Evolutionary conservation across 2,113 vertebrate genomes (phyloP).

Genomic region (Hirundichthys speculiger): DNA sequence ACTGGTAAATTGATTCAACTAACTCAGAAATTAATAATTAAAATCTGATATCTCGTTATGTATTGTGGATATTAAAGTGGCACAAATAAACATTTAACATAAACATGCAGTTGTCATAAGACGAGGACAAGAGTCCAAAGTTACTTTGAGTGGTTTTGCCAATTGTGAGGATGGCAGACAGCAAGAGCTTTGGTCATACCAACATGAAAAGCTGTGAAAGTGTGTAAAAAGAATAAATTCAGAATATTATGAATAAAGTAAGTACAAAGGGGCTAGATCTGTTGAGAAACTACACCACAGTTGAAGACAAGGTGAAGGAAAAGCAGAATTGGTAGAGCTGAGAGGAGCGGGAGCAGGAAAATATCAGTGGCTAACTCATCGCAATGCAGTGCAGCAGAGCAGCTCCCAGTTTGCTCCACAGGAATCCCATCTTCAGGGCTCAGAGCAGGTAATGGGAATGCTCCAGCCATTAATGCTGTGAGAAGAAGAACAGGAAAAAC

Average conservation of each 20-base stretch:
- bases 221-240: slow-evolving; percentile 21
- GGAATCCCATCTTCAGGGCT: slow-evolving; percentile 82
- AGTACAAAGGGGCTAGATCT: slow-evolving; percentile 24
- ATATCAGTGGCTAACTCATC: slow-evolving; percentile 82
- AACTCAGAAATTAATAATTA: too few relatives aligned
- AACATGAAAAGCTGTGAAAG: too few relatives aligned
- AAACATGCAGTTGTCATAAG: too few relatives aligned
- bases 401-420: slow-evolving; percentile 74
- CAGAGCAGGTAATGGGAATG: slow-evolving; percentile 82
- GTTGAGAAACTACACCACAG: slow-evolving; percentile 41
- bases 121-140: too few relatives aligned
- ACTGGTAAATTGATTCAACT: too few relatives aligned
- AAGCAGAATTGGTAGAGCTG: slow-evolving; percentile 60
- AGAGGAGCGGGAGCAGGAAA: slow-evolving; percentile 74
- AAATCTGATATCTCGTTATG: too few relatives aligned
- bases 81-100: too few relatives aligned
- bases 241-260: slow-evolving; percentile 24
- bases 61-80: too few relatives aligned
- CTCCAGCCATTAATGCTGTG: slow-evolving; percentile 79
- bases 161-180: too few relatives aligned
- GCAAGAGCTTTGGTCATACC: not conserved
- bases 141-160: too few relatives aligned
- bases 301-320: slow-evolving; percentile 54
- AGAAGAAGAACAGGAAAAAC: slow-evolving; percentile 72
- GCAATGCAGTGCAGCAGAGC: slow-evolving; percentile 78